Base-by-base conservation (phyloP, 2,888 invertebrate genomes). In the Stenolophus ochropezus region DNA sequence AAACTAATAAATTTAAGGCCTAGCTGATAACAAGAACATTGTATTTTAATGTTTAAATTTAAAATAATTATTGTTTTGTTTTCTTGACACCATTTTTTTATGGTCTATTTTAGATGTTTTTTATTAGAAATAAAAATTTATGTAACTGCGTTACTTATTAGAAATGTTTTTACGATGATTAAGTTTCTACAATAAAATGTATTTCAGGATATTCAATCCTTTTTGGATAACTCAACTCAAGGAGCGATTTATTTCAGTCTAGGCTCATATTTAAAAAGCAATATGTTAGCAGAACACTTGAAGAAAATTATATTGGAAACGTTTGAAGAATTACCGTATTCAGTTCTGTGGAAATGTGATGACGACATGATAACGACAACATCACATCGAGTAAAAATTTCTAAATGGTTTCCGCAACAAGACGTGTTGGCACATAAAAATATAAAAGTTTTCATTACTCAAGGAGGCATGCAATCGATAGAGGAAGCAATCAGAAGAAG, bases 321-420 rank as follows among this genome's bases (percentile, higher is more conserved):
- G 1, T 89, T 90, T 49, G 82, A 88, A 1, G 87, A 88, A 81
- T 81, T 90, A 49, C 89, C 89, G 1, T 89, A 89, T 76, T 88
- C 86, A 82, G 86, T 90, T 23, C 83, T 91, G 4, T 90, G 90
- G 89, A 90, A 90, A 85, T 90, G 88, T 86, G 90, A 90, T 83
- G 85, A 86, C 0, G 87, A 87, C 33, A 82, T 86, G 33, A 82
- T 89, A 27, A 86, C 87, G 8, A 86, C 86, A 42, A 85, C 88
- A 84, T 88, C 89, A 4, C 83, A 86, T 42, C 89, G 89, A 84
- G 87, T 91, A 0, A 86, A 88, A 81, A 86, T 89, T 11, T 85
- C 84, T 21, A 89, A 89, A 83, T 91, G 91, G 91, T 84, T 90
- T 18, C 90, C 91, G 0, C 91, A 91, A 84, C 88, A 89, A 82